A percentile compares a stretch with the other conserved stretches of the same genome.
phyloP scores from a whole-genome alignment of 2,113 vertebrate species.

The Nanorana parkeri region DNA sequence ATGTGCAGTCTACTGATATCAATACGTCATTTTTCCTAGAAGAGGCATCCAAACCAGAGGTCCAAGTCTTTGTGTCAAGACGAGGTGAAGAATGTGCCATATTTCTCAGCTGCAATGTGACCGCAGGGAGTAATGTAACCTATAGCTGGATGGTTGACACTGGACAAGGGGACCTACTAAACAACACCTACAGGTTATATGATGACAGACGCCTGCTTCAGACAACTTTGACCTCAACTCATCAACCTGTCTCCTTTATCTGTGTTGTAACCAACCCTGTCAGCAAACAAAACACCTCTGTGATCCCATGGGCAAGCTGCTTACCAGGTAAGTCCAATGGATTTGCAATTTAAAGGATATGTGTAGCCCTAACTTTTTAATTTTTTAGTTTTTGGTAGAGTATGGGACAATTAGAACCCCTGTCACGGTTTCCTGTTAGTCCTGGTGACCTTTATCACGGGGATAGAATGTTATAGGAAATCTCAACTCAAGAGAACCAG shows the following conservation, averaged over 20 bases:
- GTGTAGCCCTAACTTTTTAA: too few species aligned
- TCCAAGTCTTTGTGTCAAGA: conserved; percentile 27
- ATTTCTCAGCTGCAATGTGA: conserved; percentile 24
- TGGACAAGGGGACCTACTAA: not conserved
- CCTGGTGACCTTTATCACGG: too few species aligned
- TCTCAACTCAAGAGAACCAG: too few species aligned
- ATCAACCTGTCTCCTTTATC: conserved; percentile 11
- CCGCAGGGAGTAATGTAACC: conserved; percentile 1
- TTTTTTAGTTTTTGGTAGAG: too few species aligned
- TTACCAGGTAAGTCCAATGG: not conserved
- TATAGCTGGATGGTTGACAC: conserved; percentile 27
- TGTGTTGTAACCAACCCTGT: conserved; percentile 29
- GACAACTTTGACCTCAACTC: not conserved
- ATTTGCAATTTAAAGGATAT: too few species aligned
- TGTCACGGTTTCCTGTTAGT: too few species aligned
- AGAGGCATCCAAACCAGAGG: not conserved
- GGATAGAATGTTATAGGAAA: too few species aligned
- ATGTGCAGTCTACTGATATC: not conserved
- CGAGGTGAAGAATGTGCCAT: not conserved
- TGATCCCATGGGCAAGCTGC: conserved; percentile 36
- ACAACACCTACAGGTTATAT: not conserved
- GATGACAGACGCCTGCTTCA: not conserved
- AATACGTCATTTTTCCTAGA: not conserved
- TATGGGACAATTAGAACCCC: too few species aligned
- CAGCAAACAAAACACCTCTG: not conserved